Evolutionary conservation across 2,113 vertebrate species (phyloP), one percentile per base, ranked within the genome.

Genomic region (Ariopsis seemanni): DNA sequence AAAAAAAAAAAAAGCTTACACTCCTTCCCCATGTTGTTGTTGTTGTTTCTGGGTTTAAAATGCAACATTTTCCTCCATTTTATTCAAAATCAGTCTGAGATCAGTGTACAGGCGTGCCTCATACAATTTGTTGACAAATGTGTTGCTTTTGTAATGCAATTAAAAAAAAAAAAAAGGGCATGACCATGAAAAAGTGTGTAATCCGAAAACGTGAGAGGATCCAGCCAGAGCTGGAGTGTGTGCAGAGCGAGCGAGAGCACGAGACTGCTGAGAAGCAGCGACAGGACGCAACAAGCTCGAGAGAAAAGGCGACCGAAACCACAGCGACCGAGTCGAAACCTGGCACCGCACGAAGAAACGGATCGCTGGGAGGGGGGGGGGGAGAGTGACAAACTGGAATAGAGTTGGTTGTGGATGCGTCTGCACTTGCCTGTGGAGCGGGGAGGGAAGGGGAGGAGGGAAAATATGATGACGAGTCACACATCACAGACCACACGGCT

Each of bases 321-420:
- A 87, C 80, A 86, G 86, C 89, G 85, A 84, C 83, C n/a, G 18
- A 92, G 90, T 22, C 89, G 91, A 92, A 92, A 92, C 91, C 89
- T 89, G 90, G 90, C 91, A 89, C 83, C 72, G 72, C 2, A 18
- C 11, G 60, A 34, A 67, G 82, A 30, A 69, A 80, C 63, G 85
- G 82, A 80, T 25, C 69, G 58, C 69, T 7, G 52, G 2, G 14
- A 27, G 58, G 42, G 63, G 62, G 42, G 20, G 34, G 17, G 50
- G 71, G 85, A 65, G 50, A 22, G 79, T 83, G 81, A 89, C 81
- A 67, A 82, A 89, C 65, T 77, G 65, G 84, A 83, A 55, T 22
- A 58, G 83, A 48, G 77, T 88, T 87, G 86, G 85, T 87, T 87
- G 84, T n/a, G 74, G 57, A 82, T 84, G 85, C n/a, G 90, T 81